Evolutionary conservation across 2,888 invertebrate species (phyloP).

Genomic region (Drosophila formosana): DNA sequence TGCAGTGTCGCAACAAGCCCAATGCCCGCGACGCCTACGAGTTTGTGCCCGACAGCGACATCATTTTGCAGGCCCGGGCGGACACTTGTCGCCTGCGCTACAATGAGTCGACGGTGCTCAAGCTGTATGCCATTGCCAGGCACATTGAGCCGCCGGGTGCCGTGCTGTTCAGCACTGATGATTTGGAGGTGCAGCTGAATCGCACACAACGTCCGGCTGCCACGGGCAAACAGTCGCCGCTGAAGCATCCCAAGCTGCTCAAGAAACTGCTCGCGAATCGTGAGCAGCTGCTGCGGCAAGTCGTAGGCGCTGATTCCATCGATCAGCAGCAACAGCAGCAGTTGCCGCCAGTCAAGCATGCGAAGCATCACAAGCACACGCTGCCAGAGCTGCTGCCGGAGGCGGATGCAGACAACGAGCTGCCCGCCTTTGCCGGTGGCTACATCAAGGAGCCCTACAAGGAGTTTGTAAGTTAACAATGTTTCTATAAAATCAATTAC

Average conservation of each 20-base stretch:
- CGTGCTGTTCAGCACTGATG: slow-evolving; percentile 89
- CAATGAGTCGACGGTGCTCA: slow-evolving; percentile 89
- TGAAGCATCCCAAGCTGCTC: slow-evolving; percentile 85
- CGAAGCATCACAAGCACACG: slow-evolving; percentile 68
- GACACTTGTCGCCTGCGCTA: slow-evolving; percentile 90
- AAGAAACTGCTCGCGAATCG: slow-evolving; percentile 83
- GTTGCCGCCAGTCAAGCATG: slow-evolving; percentile 23
- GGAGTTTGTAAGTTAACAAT: slow-evolving; percentile 70
- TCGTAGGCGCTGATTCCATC: slow-evolving; percentile 45
- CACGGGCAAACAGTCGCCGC: slow-evolving; percentile 78
- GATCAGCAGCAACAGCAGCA: slow-evolving; percentile 42
- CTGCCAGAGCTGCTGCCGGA: slow-evolving; percentile 74
- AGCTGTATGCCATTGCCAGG: slow-evolving; percentile 88
- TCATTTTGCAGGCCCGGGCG: slow-evolving; percentile 85
- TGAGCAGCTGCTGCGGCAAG: slow-evolving; percentile 76
- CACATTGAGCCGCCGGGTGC: slow-evolving; percentile 90
- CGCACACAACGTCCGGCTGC: slow-evolving; percentile 84
- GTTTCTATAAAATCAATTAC: background rate
- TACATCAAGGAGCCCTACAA: slow-evolving; percentile 55
- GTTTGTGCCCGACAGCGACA: slow-evolving; percentile 85
- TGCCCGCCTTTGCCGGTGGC: slow-evolving; percentile 49
- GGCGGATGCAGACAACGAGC: slow-evolving; percentile 54
- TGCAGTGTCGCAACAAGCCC: slow-evolving; percentile 86
- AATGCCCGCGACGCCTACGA: slow-evolving; percentile 86
- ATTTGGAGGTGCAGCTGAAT: slow-evolving; percentile 83